phyloP scores from a whole-genome alignment of 2,888 invertebrate species.

The Electrophaes corylata region DNA sequence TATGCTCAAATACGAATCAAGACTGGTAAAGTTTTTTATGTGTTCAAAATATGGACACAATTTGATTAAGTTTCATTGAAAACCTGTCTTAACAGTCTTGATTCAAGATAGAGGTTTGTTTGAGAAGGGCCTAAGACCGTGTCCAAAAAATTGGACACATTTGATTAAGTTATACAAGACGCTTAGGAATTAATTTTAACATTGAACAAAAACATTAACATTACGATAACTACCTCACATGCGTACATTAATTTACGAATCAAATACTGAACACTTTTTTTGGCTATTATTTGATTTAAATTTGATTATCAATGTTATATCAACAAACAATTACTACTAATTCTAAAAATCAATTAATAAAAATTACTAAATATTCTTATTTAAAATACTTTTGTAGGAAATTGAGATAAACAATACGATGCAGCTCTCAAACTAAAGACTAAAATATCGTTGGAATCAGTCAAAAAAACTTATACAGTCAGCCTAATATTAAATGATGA shows the following conservation, averaged over 20 bases:
- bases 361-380: constrained; percentile 1
- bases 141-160: constrained; percentile 13
- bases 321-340: constrained; percentile 17
- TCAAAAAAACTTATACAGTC: background rate
- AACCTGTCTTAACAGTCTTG: background rate
- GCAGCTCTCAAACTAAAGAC: background rate
- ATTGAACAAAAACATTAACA: constrained; percentile 27
- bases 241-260: constrained; percentile 48
- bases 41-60: no score
- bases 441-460: constrained; percentile 13
- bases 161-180: constrained; percentile 29
- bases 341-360: constrained; percentile 12
- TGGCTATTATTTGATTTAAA: constrained; percentile 48
- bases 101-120: background rate
- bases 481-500: no score
- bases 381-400: constrained; percentile 9
- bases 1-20: background rate
- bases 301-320: constrained; percentile 47
- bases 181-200: constrained; percentile 26
- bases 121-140: background rate
- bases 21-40: no score
- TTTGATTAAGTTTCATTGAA: background rate
- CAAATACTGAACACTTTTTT: constrained; percentile 69
- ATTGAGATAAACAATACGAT: constrained; percentile 1
- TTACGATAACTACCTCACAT: constrained; percentile 24